Conservation (phyloP, 2,888 invertebrate species). For the Drosophila cracens region DNA sequence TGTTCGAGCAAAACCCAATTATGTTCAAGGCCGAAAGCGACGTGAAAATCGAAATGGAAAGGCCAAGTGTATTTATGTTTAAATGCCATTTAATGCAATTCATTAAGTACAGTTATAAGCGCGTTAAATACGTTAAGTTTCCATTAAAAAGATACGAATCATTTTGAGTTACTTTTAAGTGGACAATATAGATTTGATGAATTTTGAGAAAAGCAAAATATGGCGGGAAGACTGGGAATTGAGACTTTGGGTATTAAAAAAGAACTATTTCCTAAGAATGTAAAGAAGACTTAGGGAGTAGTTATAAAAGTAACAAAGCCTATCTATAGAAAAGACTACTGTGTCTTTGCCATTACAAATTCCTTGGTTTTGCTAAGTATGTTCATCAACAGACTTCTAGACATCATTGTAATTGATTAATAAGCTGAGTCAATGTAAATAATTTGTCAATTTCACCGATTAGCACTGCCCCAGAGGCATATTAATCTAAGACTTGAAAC, state of each 20-base stretch:
- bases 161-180: background rate
- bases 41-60: conserved; percentile 51
- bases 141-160: background rate
- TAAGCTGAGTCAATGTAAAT: background rate
- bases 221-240: background rate
- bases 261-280: background rate
- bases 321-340: background rate
- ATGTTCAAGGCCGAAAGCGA: conserved; percentile 69
- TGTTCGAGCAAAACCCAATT: conserved; percentile 45
- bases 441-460: conserved; percentile 8
- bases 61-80: conserved; percentile 14
- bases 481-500: conserved; percentile 15
- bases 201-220: background rate
- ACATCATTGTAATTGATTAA: background rate
- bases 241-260: background rate
- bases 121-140: background rate
- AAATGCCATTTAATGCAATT: conserved; percentile 18
- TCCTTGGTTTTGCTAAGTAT: background rate
- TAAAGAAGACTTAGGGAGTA: background rate
- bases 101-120: conserved; percentile 26
- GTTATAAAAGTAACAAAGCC: background rate
- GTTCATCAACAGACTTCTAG: background rate
- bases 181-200: background rate
- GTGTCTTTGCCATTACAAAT: background rate
- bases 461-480: conserved; percentile 6